Evolutionary conservation across 2,797 vertebrate species (phyloP).

Genomic region (Gallinago solitaria): DNA sequence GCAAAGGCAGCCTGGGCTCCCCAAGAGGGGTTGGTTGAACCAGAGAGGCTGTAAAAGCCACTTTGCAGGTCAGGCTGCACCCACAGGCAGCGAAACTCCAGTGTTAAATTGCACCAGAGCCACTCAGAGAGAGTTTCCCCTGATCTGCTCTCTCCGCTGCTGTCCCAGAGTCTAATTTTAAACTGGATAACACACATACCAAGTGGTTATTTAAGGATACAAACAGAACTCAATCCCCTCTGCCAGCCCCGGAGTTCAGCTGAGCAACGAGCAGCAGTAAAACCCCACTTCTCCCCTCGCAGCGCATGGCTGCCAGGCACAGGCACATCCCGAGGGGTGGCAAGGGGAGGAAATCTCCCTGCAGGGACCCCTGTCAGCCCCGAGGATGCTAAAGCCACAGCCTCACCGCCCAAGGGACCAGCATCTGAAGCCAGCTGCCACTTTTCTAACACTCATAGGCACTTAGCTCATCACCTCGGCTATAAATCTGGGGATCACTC

Average conservation of each 20-base stretch:
- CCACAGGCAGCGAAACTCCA: rapidly evolving
- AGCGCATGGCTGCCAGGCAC: background rate
- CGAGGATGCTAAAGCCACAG: background rate
- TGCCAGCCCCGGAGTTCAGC: background rate
- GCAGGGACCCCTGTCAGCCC: background rate
- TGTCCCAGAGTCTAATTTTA: slow-evolving; percentile 53
- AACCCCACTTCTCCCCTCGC: background rate
- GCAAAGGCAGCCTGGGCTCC: background rate
- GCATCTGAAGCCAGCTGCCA: background rate
- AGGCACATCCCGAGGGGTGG: rapidly evolving
- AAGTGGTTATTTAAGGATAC: background rate
- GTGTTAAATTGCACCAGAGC: background rate
- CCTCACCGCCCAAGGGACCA: background rate
- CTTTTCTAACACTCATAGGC: background rate
- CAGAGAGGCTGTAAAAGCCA: background rate
- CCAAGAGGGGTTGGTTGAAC: background rate
- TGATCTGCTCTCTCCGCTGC: background rate
- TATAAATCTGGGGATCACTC: background rate
- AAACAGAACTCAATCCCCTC: background rate
- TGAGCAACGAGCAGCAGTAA: background rate
- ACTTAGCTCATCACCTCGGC: background rate
- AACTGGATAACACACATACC: background rate
- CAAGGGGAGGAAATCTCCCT: background rate
- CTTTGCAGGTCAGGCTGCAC: background rate
- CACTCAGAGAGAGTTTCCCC: background rate